phyloP scores from a whole-genome alignment of 2,888 invertebrate genomes.

The Druceiella hillmani region DNA sequence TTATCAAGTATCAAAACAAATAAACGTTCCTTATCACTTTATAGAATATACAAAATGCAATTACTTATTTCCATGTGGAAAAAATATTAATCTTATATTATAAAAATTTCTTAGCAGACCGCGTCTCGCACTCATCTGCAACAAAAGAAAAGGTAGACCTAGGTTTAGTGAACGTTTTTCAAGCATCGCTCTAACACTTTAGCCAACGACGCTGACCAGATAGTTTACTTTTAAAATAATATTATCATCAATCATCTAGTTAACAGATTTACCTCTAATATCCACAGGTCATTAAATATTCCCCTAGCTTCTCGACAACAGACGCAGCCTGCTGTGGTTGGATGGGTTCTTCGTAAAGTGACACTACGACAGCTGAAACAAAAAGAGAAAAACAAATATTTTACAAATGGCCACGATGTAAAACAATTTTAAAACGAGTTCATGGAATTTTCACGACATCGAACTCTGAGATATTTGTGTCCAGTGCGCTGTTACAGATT shows the following conservation, averaged over 20 bases:
- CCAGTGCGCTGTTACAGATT: no score
- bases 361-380: conserved; percentile 84
- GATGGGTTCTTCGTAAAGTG: conserved; percentile 93
- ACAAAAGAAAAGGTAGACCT: conserved; percentile 34
- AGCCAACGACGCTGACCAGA: no score
- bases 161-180: no score
- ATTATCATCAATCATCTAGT: no score
- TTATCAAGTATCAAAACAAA: conserved; percentile 53
- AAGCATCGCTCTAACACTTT: no score
- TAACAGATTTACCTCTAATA: conserved; percentile 81
- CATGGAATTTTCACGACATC: no score
- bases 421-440: not conserved
- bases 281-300: conserved; percentile 95
- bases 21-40: conserved; percentile 53
- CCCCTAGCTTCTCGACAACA: conserved; percentile 95
- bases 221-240: no score
- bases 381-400: conserved; percentile 26
- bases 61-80: conserved; percentile 57
- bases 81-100: conserved; percentile 56
- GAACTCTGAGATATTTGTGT: no score
- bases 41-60: conserved; percentile 58
- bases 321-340: conserved; percentile 96
- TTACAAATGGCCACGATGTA: not conserved
- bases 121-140: conserved; percentile 52
- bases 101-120: conserved; percentile 49